Percentiles rank a stretch among this genome's conserved stretches.
Conservation (phyloP, 2,797 vertebrate genomes). For the Streptopelia turtur region DNA sequence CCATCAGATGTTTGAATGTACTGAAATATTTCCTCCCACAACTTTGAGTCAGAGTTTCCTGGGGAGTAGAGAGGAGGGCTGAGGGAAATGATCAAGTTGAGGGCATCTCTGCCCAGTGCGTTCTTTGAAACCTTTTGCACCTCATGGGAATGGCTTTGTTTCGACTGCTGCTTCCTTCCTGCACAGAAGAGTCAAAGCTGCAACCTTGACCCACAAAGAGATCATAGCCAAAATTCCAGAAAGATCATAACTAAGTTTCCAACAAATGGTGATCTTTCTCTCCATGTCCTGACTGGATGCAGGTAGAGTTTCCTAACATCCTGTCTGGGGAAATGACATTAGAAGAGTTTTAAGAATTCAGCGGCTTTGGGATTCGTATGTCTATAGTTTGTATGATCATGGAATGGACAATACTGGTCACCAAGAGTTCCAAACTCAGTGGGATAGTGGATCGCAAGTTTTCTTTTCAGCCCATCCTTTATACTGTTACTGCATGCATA, state of each 20-base stretch:
- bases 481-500: background rate
- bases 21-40: background rate
- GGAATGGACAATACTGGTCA: background rate
- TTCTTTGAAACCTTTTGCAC: background rate
- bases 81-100: background rate
- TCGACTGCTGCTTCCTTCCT: background rate
- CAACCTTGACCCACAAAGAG: background rate
- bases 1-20: background rate
- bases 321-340: background rate
- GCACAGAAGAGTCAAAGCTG: background rate
- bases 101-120: background rate
- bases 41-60: background rate
- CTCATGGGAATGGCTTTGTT: background rate
- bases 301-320: background rate
- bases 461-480: background rate
- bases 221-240: background rate
- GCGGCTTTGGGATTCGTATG: background rate
- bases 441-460: background rate
- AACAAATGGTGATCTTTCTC: background rate
- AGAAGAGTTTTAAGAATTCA: background rate
- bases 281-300: background rate
- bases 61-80: background rate
- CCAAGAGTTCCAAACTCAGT: background rate
- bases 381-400: background rate
- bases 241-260: background rate